Base-by-base conservation (phyloP, 2,888 invertebrate species). In the Lepidochitona cinerea region DNA sequence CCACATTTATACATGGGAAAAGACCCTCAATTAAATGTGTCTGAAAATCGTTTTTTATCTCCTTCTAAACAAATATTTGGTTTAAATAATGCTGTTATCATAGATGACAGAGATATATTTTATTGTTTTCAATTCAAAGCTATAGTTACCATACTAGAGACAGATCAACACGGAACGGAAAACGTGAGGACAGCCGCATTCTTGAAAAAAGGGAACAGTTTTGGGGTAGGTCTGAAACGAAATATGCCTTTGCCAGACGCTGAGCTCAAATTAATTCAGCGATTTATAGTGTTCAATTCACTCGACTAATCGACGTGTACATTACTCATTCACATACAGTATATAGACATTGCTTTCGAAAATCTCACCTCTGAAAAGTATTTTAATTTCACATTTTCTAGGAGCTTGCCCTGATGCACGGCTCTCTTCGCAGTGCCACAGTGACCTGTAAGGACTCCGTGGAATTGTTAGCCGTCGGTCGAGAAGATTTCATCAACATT, bases 381-480 rank as follows among this genome's bases (percentile, higher is more conserved):
- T 41, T 41, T 41, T 12, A 12, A 41, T 41, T 41, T 41, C 41
- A 41, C 18, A 41, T 59, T 4, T 35, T n/a, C n/a, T 79, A 90
- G 90, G 90, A 90, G 70, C 75, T 90, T 52, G 90, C 89, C 0
- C 75, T 90, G 73, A 88, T 90, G 85, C 87, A 88, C 78, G 88
- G 86, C 4, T 83, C 87, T 1, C 81, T 80, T 64, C 81, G 90
- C 14, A 89, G 84, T 54, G 90, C 89, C 32, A 90, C 89, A 9
- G 90, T 90, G 5, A 86, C 86, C 33, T 90, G 90, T 74, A 84
- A 86, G 70, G 87, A 86, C 18, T 82, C 85, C 72, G 88, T 90
- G 33, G 89, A 89, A 72, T 90, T 97, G 94, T 71, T 96, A 93
- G 70, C 96, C 94, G 87, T 90, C 0, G 86, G 87, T 7, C 75